Base-by-base conservation (phyloP, 2,888 invertebrate genomes). In the Silvanus unidentatus region DNA sequence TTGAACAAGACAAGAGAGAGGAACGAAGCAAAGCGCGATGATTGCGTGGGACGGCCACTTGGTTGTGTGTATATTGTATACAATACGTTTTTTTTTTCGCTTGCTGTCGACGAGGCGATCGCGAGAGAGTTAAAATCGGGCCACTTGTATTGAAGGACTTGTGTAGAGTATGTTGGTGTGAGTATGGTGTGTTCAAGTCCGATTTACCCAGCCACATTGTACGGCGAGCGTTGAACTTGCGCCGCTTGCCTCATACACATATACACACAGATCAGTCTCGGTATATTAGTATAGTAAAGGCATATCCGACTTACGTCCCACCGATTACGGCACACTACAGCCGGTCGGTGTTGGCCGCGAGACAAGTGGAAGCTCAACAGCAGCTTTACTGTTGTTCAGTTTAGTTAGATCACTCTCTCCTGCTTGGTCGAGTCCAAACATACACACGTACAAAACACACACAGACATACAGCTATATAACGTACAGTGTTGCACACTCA, bases 191-290 rank as follows among this genome's bases (percentile, higher is more conserved):
- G 37, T 47, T 39, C 44, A 56, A 61, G 62, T 52, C 59, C 53
- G 61, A 55, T 63, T 63, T 56, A 62, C 64, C 58, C 62, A 60
- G 68, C 59, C 63, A 60, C 66, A 66, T 66, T 63, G 60, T 63
- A 55, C 48, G 55, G 53, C 59, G 67, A 63, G 55, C 67, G 60
- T 63, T 67, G 67, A 67, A 67, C 66, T 64, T 58, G 49, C 55
- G 54, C 50, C 50, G 53, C 53, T 50, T 48, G 34, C 48, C 22
- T 22, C 22, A 22, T 22, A 22, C 22, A 22, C 22, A 22, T 22
- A 22, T 37, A 37, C 37, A 37, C 22, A 37, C 37, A 22, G 43
- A 34, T 40, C 47, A 43, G 46, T 34, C 48, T 44, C 46, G 49
- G 37, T 16, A 5, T 32, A 13, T 37, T 16, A 16, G 15, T 13